phyloP scores from a whole-genome alignment of 2,888 invertebrate species.

The Eutolmus rufibarbis region DNA sequence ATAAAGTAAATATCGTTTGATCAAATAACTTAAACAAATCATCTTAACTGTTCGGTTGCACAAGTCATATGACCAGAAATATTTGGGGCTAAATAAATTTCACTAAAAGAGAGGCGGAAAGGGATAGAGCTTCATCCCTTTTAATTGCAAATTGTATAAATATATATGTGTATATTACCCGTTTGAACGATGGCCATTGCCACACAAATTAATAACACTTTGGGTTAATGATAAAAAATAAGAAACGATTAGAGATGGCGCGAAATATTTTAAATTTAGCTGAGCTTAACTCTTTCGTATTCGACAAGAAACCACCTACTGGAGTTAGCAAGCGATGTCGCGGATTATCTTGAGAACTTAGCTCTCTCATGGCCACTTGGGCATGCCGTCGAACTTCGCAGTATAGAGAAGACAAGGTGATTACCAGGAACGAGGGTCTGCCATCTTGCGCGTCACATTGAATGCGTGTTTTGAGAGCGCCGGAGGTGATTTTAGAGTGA shows the following conservation, averaged over 20 bases:
- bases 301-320: background rate
- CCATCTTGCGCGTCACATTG: too few species aligned
- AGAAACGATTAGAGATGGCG: background rate
- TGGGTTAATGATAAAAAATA: background rate
- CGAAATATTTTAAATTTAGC: background rate
- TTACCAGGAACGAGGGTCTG: too few species aligned
- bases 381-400: background rate
- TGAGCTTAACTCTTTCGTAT: background rate
- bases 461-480: too few species aligned
- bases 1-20: background rate
- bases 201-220: background rate
- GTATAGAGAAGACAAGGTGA: too few species aligned
- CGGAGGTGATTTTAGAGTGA: too few species aligned
- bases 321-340: background rate
- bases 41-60: background rate
- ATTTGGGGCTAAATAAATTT: background rate
- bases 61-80: background rate
- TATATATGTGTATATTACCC: background rate
- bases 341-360: background rate
- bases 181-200: background rate
- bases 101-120: background rate
- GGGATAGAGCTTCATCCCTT: background rate
- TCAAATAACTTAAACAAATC: background rate
- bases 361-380: background rate
- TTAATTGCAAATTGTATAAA: background rate